Conservation (phyloP, 2,797 vertebrate species). For the Ctenopoma multispine region DNA sequence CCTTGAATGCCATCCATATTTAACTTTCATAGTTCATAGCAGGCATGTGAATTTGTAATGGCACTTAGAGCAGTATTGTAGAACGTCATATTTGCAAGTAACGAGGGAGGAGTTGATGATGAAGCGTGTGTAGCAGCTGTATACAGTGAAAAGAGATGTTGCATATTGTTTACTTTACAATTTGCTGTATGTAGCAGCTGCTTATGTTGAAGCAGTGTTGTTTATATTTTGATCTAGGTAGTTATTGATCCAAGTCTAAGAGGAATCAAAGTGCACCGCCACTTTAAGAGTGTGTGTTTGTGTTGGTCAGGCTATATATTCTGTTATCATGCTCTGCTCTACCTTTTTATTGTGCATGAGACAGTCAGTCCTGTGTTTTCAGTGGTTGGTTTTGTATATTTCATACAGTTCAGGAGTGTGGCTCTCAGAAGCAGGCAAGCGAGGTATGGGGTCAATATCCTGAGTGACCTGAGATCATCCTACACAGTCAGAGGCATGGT, state of each 20-base stretch:
- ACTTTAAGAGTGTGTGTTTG: constrained; percentile 25
- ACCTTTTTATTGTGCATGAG: neutral
- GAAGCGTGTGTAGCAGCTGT: neutral
- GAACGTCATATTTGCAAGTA: neutral
- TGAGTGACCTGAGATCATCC: constrained; percentile 61
- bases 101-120: neutral
- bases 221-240: constrained; percentile 20
- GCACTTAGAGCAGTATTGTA: too few species aligned
- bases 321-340: constrained; percentile 16
- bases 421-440: constrained; percentile 10
- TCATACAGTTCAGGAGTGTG: constrained; percentile 27
- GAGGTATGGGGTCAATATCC: constrained; percentile 52
- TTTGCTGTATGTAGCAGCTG: neutral
- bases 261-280: constrained; percentile 13
- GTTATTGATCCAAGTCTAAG: constrained; percentile 15
- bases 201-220: neutral
- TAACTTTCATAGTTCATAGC: neutral
- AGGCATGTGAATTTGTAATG: too few species aligned
- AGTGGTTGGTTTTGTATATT: constrained; percentile 18
- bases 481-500: constrained; percentile 46
- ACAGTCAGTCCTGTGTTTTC: constrained; percentile 8
- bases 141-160: neutral
- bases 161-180: neutral
- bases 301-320: constrained; percentile 23
- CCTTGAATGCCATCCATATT: constrained; percentile 16